Base-by-base conservation (phyloP, 2,888 invertebrate genomes). In the Seira sanloemensis region DNA sequence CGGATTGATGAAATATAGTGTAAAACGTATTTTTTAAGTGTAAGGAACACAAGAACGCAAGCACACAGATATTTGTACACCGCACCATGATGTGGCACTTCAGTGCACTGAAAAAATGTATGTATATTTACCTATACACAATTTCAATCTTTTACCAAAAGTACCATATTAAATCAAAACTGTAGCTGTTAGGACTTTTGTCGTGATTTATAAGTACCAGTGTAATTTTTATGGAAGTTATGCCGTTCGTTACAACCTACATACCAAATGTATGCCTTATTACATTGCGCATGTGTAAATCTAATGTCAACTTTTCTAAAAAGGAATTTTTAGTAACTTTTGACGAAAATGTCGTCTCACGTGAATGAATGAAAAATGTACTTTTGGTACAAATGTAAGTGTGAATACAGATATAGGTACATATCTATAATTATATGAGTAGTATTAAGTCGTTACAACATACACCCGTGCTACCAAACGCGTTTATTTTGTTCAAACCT, bases 401-500 rank as follows among this genome's bases (percentile, higher is more conserved):
- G 9, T 7, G 2, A 50, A 50, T 50, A 50, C 12, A 50, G 19
- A 23, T n/a, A n/a, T n/a, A n/a, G n/a, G n/a, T n/a, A n/a, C n/a
- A n/a, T n/a, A n/a, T n/a, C n/a, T n/a, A 9, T 2, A 21, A 62
- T 62, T 62, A 21, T 58, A 18, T 16, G n/a, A n/a, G 5, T 37
- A 12, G 16, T 62, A 23, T 2, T 62, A 21, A 62, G 62, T 21
- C 62, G 50, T 50, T 50, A 50, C 21, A 21, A 21, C 4, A 58
- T n/a, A 58, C 62, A 62, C 62, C 62, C 46, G 75, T 75, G 75
- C 75, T 75, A 75, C 75, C 75, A 66, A 75, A 75, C 66, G 75
- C 75, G 75, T 66, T 66, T 75, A 75, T 75, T 75, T 75, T 75
- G 75, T 75, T 75, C 75, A 75, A 74, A 58, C 74, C 19, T 62